Evolutionary conservation across 2,888 invertebrate genomes (phyloP).

Genomic region (Chrysodeixis includens): DNA sequence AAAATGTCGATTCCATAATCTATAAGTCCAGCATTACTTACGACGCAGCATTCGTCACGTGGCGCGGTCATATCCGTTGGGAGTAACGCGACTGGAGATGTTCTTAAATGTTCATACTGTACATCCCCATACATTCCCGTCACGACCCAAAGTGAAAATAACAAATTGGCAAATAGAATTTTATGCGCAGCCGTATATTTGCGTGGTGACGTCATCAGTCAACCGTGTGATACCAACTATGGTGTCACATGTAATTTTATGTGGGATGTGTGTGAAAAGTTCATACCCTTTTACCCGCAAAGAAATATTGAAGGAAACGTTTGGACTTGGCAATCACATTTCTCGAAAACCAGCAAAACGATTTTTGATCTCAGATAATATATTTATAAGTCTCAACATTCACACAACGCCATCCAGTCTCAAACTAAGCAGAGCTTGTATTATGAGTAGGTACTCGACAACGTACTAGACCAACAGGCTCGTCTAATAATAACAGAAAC

Average conservation of each 20-base stretch:
- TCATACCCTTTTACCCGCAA: background rate
- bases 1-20: constrained; percentile 49
- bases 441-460: background rate
- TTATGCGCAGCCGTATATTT: constrained; percentile 61
- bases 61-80: constrained; percentile 76
- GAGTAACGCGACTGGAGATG: constrained; percentile 71
- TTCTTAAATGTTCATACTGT: constrained; percentile 84
- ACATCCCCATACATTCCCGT: constrained; percentile 66
- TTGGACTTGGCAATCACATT: background rate
- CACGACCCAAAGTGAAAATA: constrained; percentile 80
- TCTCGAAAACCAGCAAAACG: background rate
- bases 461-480: too few species aligned
- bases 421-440: too few species aligned
- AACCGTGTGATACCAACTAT: constrained; percentile 26
- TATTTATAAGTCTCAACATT: too few species aligned
- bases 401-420: too few species aligned
- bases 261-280: constrained; percentile 16
- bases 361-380: too few species aligned
- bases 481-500: too few species aligned
- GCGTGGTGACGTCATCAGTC: constrained; percentile 39
- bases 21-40: constrained; percentile 47
- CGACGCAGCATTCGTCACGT: constrained; percentile 76
- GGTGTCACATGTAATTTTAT: constrained; percentile 30
- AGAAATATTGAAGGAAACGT: background rate
- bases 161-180: constrained; percentile 76